Percentiles rank a stretch among this genome's conserved stretches.
Evolutionary conservation across 2,888 invertebrate genomes (phyloP).

Genomic region (Lysandra coridon): DNA sequence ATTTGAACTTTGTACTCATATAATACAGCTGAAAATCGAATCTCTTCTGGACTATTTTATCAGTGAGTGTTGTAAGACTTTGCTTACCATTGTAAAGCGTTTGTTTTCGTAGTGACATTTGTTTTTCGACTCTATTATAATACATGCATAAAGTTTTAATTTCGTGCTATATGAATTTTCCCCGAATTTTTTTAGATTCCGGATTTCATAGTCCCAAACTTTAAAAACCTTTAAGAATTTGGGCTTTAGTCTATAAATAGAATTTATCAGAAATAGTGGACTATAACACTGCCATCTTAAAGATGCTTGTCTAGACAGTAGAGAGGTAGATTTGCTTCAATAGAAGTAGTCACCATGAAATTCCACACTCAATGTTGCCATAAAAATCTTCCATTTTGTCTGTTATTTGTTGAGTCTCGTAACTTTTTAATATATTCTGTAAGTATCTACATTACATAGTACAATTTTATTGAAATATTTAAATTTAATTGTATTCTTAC

Average conservation of each 20-base stretch:
- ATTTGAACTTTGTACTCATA: no score
- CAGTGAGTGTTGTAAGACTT: no score
- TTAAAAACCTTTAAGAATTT: not conserved
- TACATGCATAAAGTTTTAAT: no score
- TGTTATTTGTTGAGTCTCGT: not conserved
- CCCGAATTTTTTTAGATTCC: no score
- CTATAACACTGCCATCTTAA: slow-evolving; percentile 8
- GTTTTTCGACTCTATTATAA: no score
- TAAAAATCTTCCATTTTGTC: slow-evolving; percentile 4
- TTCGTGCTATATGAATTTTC: no score
- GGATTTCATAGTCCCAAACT: not conserved
- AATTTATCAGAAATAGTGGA: slow-evolving; percentile 9
- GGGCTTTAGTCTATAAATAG: not conserved
- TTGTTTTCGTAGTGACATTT: no score
- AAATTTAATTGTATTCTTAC: not conserved
- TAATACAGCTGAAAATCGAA: no score
- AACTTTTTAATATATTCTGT: not conserved
- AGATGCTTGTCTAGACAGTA: not conserved
- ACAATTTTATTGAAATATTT: not conserved
- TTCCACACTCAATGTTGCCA: not conserved
- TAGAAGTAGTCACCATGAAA: slow-evolving; percentile 1
- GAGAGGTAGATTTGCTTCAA: not conserved
- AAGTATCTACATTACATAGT: not conserved
- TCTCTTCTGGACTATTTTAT: no score
- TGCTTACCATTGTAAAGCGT: no score